Evolutionary conservation across 92 coral and sea anemone genomes (phyloP), one percentile per base, ranked within the genome.

Genomic region (Porites divaricata): DNA sequence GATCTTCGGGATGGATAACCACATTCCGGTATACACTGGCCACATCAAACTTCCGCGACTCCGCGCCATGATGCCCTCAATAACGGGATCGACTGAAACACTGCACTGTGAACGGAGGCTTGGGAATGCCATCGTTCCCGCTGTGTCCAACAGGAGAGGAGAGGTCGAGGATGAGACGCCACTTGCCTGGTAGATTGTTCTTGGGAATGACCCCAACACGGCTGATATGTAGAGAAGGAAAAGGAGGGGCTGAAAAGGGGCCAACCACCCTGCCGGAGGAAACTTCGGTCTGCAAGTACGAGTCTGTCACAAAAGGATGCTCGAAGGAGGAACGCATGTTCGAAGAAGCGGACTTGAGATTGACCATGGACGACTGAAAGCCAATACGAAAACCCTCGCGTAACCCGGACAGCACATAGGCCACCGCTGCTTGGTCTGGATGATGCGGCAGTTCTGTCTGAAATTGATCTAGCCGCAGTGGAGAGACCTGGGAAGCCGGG

Each of bases 71-170:
- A 35, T 35, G 45, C 45, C 45, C 0, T 35, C 45, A 35, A 4
- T 66, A 7, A 66, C 23, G 15, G 71, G 12, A 15, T 66, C 28
- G 15, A 66, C 35, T 13, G 35, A 22, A 41, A 66, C 35, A 66
- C 71, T 66, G 71, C 23, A 66, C 71, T 66, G 28, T 22, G 26
- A 66, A 66, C 2, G 41, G 23, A 15, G 71, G 28, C 71, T 66
- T 24, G 9, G 71, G 49, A 41, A 66, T 66, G 71, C 71, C 6
- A 41, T 66, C 15, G 16, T 20, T 66, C 35, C 4, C 16, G 35
- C 71, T 66, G 28, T 66, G 71, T 4, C 71, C 28, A 28, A 11
- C 71, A 4, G 71, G 71, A 66, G 71, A 66, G 23, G 48, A 66
- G 35, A 66, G 71, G 15, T 66, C 71, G 26, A 66, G 71, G 41